Percentiles rank a stretch among this genome's conserved stretches.
These are phyloP conservation scores for Mohoua ochrocephala DNA, from an alignment of 2,113 vertebrate genomes.

Conservation along the genomic window DNA sequence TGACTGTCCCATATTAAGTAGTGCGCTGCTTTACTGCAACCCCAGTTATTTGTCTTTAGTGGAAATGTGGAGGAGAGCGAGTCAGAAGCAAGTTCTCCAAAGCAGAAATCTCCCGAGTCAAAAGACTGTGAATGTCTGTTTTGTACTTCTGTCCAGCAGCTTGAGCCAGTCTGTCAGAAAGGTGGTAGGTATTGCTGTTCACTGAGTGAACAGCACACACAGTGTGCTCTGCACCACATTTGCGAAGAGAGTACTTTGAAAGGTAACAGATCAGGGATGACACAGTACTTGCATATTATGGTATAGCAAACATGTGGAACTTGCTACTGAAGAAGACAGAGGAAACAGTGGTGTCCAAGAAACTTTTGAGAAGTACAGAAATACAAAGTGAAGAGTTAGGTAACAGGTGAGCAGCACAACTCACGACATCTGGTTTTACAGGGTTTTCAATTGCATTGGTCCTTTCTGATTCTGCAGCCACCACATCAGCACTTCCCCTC, in stretches of 20 bases:
- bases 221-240: too few species aligned
- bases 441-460: neutral
- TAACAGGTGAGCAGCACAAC: neutral
- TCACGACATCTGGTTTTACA: neutral
- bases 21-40: neutral
- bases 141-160: neutral
- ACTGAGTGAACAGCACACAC: too few species aligned
- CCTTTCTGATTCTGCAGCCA: neutral
- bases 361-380: neutral
- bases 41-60: neutral
- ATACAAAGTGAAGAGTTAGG: neutral
- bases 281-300: neutral
- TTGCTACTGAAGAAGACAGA: neutral
- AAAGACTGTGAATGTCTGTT: neutral
- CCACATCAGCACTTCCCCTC: neutral
- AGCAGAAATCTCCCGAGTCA: neutral
- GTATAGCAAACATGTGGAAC: neutral
- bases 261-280: neutral
- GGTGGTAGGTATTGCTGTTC: neutral
- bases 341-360: neutral
- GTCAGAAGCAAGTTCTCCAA: neutral
- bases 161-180: neutral
- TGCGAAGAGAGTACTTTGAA: neutral
- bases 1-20: neutral
- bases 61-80: neutral